Conservation (phyloP, 1,140 invertebrate species). For the Leptestheria dahalacensis region DNA sequence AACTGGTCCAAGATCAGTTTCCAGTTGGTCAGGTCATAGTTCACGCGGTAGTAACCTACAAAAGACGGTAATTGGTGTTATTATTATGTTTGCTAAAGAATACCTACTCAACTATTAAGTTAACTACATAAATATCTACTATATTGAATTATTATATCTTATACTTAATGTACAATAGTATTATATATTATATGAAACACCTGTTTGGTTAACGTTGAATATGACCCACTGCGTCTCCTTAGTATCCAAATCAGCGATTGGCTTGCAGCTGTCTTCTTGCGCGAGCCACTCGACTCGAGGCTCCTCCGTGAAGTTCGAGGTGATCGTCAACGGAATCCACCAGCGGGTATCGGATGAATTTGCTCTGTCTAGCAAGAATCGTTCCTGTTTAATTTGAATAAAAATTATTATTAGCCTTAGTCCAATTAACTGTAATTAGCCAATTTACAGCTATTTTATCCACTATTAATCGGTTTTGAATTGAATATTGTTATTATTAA, state of each 20-base stretch:
- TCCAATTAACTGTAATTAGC: background rate
- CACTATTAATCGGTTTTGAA: too few species aligned
- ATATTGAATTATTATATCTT: background rate
- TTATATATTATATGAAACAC: background rate
- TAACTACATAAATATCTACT: background rate
- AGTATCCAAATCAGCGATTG: conserved; percentile 15
- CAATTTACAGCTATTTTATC: background rate
- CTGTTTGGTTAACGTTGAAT: conserved; percentile 58
- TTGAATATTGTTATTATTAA: background rate
- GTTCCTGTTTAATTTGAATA: conserved; percentile 4
- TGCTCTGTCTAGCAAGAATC: conserved; percentile 1
- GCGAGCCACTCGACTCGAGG: background rate
- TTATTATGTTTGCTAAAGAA: too few species aligned
- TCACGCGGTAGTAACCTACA: conserved; percentile 60
- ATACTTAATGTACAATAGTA: background rate
- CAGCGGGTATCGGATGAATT: conserved; percentile 9
- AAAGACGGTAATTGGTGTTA: too few species aligned
- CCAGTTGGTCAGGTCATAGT: conserved; percentile 69
- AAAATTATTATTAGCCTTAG: background rate
- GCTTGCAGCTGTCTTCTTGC: background rate
- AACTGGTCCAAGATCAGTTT: conserved; percentile 50
- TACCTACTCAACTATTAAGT: too few species aligned
- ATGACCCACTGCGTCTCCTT: conserved; percentile 50
- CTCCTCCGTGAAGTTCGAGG: conserved; percentile 8
- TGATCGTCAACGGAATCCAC: conserved; percentile 16